Conservation (phyloP, 2,797 vertebrate genomes). For the Alcedo quadribrachys region DNA sequence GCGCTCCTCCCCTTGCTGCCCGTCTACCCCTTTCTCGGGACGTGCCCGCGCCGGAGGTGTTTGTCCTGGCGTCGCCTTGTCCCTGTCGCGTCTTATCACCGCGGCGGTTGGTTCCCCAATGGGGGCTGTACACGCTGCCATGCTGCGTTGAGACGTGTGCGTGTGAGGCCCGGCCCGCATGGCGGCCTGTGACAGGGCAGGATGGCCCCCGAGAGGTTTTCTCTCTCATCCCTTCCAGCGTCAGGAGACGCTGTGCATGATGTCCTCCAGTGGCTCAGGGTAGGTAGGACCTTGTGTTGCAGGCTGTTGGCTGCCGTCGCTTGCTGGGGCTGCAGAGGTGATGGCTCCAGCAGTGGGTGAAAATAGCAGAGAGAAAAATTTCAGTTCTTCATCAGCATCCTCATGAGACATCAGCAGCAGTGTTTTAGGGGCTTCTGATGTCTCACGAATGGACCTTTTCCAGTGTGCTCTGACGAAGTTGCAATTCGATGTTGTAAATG, state of each 20-base stretch:
- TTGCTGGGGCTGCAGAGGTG: neutral
- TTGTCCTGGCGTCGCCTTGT: fast-evolving
- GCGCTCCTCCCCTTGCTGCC: no score
- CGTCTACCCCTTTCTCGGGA: no score
- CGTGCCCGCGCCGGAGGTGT: neutral
- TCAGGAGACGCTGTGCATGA: fast-evolving
- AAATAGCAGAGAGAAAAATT: neutral
- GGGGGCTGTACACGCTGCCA: neutral
- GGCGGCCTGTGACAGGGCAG: neutral
- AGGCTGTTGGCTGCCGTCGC: neutral
- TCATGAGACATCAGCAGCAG: neutral
- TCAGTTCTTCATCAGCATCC: neutral
- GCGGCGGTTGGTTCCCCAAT: no score
- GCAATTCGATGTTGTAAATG: neutral
- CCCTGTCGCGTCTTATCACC: neutral
- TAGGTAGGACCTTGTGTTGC: fast-evolving
- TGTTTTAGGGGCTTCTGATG: neutral
- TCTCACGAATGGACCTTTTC: neutral
- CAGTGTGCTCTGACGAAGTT: neutral
- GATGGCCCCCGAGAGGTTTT: neutral
- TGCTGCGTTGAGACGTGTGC: neutral
- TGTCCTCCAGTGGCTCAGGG: neutral
- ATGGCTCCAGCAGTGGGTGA: neutral
- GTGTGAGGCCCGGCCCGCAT: neutral
- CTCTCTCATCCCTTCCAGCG: no score